Conservation (phyloP, 2,888 invertebrate genomes). For the Achlya flavicornis region DNA sequence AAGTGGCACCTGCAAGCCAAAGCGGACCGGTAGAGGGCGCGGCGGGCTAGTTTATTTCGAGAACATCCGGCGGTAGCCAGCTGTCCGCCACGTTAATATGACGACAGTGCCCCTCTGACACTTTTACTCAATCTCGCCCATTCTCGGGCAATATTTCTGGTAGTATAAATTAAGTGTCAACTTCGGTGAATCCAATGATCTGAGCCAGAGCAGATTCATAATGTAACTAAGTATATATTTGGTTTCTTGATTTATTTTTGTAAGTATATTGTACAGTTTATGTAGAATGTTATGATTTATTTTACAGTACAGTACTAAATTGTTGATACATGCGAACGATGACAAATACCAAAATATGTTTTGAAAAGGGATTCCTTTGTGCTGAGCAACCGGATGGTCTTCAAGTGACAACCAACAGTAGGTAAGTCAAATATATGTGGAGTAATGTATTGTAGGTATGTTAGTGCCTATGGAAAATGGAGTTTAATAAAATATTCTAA, state of each 20-base stretch:
- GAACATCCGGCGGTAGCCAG: constrained; percentile 75
- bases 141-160: background rate
- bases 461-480: too few species aligned
- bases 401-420: constrained; percentile 40
- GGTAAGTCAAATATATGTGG: constrained; percentile 23
- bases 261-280: constrained; percentile 2
- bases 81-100: constrained; percentile 76
- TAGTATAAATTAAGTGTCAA: constrained; percentile 72
- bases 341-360: constrained; percentile 41
- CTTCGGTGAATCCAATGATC: constrained; percentile 33
- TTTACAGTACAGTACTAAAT: constrained; percentile 24
- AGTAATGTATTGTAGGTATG: too few species aligned
- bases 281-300: background rate
- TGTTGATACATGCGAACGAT: constrained; percentile 37
- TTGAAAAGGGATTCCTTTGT: constrained; percentile 47
- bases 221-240: background rate
- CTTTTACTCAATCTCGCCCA: constrained; percentile 56
- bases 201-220: constrained; percentile 21
- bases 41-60: constrained; percentile 68
- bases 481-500: too few species aligned
- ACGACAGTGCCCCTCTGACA: constrained; percentile 66
- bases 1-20: constrained; percentile 66
- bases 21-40: constrained; percentile 18
- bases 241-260: background rate
- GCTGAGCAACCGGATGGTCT: constrained; percentile 57